phyloP scores from a whole-genome alignment of 2,113 vertebrate species.

The Brachyistius frenatus region DNA sequence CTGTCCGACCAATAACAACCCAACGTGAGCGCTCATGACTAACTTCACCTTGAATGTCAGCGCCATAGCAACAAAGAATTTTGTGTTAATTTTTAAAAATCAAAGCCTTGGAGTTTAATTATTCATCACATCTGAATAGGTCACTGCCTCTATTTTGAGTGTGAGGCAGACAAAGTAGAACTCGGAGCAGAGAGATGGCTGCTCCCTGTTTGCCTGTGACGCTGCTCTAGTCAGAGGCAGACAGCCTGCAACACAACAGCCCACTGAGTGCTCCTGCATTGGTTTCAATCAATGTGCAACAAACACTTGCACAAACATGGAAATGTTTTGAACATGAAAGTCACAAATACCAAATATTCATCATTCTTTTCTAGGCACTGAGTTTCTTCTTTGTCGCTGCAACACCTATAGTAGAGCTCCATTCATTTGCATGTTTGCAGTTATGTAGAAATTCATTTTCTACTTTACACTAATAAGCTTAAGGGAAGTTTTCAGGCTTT shows the following conservation, averaged over 20 bases:
- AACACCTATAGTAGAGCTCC: no score
- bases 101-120: slow-evolving; percentile 76
- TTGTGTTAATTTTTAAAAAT: slow-evolving; percentile 67
- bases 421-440: not conserved
- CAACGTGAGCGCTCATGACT: slow-evolving; percentile 26
- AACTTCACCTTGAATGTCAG: slow-evolving; percentile 64
- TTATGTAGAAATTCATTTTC: not conserved
- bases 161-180: slow-evolving; percentile 67
- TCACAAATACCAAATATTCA: no score
- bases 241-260: not conserved
- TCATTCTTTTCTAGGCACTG: no score
- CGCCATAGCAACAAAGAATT: slow-evolving; percentile 48
- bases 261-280: slow-evolving; percentile 12
- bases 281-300: slow-evolving; percentile 32
- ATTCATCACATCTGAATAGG: slow-evolving; percentile 82
- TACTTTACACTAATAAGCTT: not conserved
- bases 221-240: slow-evolving; percentile 30
- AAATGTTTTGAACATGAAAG: no score
- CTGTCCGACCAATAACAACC: slow-evolving; percentile 34
- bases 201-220: slow-evolving; percentile 19
- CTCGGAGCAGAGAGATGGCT: slow-evolving; percentile 56
- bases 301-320: not conserved
- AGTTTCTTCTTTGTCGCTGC: not conserved
- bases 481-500: no score
- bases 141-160: slow-evolving; percentile 79